Evolutionary conservation across 1,140 invertebrate species (phyloP).

Genomic region (Heliothis virescens): DNA sequence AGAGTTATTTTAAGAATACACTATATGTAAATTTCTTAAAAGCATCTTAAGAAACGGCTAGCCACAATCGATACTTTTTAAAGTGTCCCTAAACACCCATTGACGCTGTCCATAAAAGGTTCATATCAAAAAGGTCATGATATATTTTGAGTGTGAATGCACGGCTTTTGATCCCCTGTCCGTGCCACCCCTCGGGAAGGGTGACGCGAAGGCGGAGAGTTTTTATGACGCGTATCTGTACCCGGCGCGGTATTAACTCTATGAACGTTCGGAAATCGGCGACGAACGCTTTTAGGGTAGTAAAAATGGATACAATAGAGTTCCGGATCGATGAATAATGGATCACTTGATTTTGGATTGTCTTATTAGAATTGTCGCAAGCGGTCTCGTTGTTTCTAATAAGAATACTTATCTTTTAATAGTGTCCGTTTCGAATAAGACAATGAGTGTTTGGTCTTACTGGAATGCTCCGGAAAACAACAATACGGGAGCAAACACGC

Average conservation of each 20-base stretch:
- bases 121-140: conserved; percentile 52
- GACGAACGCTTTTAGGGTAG: neutral
- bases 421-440: neutral
- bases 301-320: conserved; percentile 28
- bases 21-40: neutral
- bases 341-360: conserved; percentile 5
- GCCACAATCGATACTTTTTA: conserved; percentile 33
- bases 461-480: neutral
- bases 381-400: neutral
- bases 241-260: conserved; percentile 34
- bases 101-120: conserved; percentile 35
- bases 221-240: conserved; percentile 47
- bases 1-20: neutral
- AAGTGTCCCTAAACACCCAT: conserved; percentile 29
- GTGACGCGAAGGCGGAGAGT: conserved; percentile 34
- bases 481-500: conserved; percentile 2
- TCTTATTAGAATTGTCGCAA: neutral
- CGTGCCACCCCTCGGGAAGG: conserved; percentile 44
- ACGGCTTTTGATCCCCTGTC: conserved; percentile 56
- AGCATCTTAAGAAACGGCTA: conserved; percentile 22
- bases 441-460: neutral
- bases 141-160: conserved; percentile 59
- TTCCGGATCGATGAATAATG: neutral
- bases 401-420: neutral
- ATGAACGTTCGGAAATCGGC: conserved; percentile 37